These are phyloP conservation scores for Prietella phreatophila DNA, from an alignment of 2,113 vertebrate species.

Conservation along the genomic window DNA sequence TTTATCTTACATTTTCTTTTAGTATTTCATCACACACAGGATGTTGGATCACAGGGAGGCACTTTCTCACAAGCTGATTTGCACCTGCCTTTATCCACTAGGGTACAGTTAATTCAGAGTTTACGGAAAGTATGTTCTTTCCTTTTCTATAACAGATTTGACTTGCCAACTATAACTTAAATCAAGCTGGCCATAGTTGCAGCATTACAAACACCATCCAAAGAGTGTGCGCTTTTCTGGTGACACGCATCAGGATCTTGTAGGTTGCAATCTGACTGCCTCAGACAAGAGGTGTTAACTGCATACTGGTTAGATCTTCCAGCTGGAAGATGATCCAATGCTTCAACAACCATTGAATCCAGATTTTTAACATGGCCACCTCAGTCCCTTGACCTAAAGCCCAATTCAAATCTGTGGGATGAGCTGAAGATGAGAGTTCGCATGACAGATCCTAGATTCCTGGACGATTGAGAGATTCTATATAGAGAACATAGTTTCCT, in stretches of 20 bases:
- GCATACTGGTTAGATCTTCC: not conserved
- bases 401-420: not conserved
- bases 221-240: not conserved
- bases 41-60: not conserved
- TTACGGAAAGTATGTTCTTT: not conserved
- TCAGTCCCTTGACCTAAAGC: not conserved
- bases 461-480: not conserved
- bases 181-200: not conserved
- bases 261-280: not conserved
- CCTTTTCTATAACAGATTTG: not conserved
- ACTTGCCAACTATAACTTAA: not conserved
- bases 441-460: not conserved
- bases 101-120: not conserved
- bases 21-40: not conserved
- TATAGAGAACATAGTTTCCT: not conserved
- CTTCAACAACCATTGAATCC: not conserved
- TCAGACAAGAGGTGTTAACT: not conserved
- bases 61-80: constrained; percentile 25
- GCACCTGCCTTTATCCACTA: not conserved
- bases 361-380: no score
- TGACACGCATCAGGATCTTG: not conserved
- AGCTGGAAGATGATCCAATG: not conserved
- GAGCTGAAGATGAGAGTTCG: not conserved
- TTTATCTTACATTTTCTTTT: not conserved
- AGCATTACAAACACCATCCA: not conserved